Evolutionary conservation across 2,888 invertebrate genomes (phyloP).

Genomic region (Salticus scenicus): DNA sequence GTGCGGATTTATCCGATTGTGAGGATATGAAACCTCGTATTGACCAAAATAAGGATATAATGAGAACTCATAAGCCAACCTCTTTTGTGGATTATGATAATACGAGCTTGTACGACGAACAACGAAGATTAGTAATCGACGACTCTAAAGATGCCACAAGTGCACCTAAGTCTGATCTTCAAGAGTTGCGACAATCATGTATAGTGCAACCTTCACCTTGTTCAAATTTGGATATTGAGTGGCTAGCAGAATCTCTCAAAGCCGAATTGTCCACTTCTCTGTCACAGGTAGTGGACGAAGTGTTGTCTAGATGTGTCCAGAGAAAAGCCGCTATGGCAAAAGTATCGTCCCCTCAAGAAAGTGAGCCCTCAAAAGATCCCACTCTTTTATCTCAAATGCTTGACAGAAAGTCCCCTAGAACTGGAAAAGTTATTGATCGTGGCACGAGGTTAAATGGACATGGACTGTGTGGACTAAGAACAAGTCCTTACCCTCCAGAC

Average conservation of each 20-base stretch:
- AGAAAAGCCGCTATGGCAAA: conserved; percentile 77
- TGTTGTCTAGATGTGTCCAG: conserved; percentile 84
- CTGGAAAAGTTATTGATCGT: conserved; percentile 82
- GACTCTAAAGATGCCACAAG: conserved; percentile 82
- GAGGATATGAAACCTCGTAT: conserved; percentile 48
- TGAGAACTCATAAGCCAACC: neutral
- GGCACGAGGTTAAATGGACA: conserved; percentile 74
- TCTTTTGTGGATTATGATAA: conserved; percentile 57
- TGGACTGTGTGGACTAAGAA: conserved; percentile 39
- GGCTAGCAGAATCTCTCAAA: conserved; percentile 92
- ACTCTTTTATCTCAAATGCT: conserved; percentile 72
- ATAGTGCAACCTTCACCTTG: conserved; percentile 75
- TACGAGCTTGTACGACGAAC: conserved; percentile 85
- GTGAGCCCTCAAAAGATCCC: conserved; percentile 30
- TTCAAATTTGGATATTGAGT: conserved; percentile 86
- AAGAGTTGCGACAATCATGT: conserved; percentile 52
- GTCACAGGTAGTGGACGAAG: conserved; percentile 89
- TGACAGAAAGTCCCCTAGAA: conserved; percentile 88
- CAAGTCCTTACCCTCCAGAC: conserved; percentile 69
- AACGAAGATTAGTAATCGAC: conserved; percentile 86
- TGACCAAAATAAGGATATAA: neutral
- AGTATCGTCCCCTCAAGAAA: conserved; percentile 17
- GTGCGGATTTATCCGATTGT: conserved; percentile 28
- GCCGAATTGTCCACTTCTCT: conserved; percentile 90
- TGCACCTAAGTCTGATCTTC: conserved; percentile 8